Evolutionary conservation across 2,797 vertebrate genomes (phyloP), one percentile per base, ranked within the genome.

Genomic region (Vultur gryphus): DNA sequence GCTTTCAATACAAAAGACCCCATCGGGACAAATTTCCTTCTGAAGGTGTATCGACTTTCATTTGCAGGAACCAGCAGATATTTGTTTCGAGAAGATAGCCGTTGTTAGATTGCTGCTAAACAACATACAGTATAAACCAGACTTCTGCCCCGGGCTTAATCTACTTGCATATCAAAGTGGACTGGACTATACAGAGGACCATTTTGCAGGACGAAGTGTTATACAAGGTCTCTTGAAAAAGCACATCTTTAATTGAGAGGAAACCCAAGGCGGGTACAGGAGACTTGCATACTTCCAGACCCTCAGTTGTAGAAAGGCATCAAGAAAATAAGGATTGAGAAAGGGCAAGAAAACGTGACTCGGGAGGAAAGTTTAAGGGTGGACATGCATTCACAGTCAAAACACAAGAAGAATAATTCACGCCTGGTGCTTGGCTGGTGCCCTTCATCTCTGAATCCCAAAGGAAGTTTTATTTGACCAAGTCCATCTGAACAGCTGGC

Each of bases 21-120:
- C 79, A 91, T 18, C 0, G 92, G 95, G 94, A 97, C 75, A 94
- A 91, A 97, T 97, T 96, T 95, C 84, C 48, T 95, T 79, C 72
- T 89, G 94, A 96, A 91, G 95, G 87, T 85, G 46, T 95, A 95
- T 96, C 0, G 94, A 97, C 89, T 96, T 96, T 71, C 92, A 96
- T 89, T 72, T 86, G 87, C 93, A 79, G 89, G 92, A 97, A 92
- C 90, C 86, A 87, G 84, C 46, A 93, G 90, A 94, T 84, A 78
- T 86, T 96, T 95, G 89, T 96, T 96, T 59, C 28, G 12, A 84
- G 79, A 72, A 83, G 90, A 93, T 77, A 69, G 61, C 58, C 91
- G 33, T 80, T 92, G 96, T 87, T 95, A 81, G n/a, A 48, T 51
- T 71, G 59, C 59, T 87, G 49, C 88, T 95, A n/a, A 61, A 93